Percentiles rank a stretch among this genome's conserved stretches.
These are phyloP conservation scores for Incurvaria masculella DNA, from an alignment of 2,888 invertebrate genomes.

Conservation along the genomic window DNA sequence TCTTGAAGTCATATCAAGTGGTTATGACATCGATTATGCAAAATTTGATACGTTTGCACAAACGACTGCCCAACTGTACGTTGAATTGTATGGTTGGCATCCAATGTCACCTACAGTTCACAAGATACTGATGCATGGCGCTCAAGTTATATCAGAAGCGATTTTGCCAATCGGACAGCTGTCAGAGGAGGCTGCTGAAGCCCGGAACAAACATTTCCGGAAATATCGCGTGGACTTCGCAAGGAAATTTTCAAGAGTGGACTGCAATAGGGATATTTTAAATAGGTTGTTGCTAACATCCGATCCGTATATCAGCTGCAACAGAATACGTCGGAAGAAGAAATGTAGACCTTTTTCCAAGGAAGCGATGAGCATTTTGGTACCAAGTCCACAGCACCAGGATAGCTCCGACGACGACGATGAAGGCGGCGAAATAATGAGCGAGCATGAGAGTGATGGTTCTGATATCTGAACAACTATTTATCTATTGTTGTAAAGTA, in stretches of 20 bases:
- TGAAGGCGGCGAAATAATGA: too few species aligned
- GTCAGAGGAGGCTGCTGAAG: conserved; percentile 19
- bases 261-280: conserved; percentile 14
- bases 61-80: conserved; percentile 17
- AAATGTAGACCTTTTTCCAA: too few species aligned
- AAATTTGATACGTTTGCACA: conserved; percentile 5
- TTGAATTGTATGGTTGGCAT: conserved; percentile 19
- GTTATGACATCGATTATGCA: conserved; percentile 9
- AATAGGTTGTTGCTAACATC: conserved; percentile 16
- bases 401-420: too few species aligned
- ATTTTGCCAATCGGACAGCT: conserved; percentile 19
- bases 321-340: too few species aligned
- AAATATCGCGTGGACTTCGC: conserved; percentile 12
- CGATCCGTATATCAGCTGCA: conserved; percentile 7
- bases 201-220: conserved; percentile 18
- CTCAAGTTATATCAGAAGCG: conserved; percentile 16
- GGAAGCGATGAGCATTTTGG: too few species aligned
- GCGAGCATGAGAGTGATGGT: too few species aligned
- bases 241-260: conserved; percentile 15
- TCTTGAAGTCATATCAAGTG: conserved; percentile 11
- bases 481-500: too few species aligned
- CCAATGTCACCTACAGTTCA: conserved; percentile 21
- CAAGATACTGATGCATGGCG: conserved; percentile 19
- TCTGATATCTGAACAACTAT: too few species aligned
- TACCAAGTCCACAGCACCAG: too few species aligned